Base-by-base conservation (phyloP, 2,888 invertebrate species). In the Callyntrura sp. region DNA sequence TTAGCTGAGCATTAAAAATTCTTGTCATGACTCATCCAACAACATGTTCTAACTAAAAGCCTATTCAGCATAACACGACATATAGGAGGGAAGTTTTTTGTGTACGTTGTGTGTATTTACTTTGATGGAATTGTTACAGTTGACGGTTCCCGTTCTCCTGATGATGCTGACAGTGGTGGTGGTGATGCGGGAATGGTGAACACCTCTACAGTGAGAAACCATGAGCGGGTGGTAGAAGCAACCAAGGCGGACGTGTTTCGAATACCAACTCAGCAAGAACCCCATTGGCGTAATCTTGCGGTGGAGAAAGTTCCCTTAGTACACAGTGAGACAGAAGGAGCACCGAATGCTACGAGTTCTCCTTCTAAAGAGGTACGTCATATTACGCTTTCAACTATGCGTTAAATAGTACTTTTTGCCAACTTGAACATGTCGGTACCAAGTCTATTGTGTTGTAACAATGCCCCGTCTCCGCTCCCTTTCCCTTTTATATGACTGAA, bases 211-310 rank as follows among this genome's bases (percentile, higher is more conserved):
- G 51, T 65, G 35, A 68, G 55, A 78, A 84, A 43, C 60, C 12
- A 28, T 25, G 76, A 86, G n/a, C 60, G 70, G 70, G 43, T 81
- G 70, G 43, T 81, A 20, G 90, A 85, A 43, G 85, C 57, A 73
- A 43, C 65, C 20, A 62, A 65, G 48, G 14, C 48, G 79, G 25
- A 85, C 90, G 90, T 90, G 81, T 68, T 48, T 9, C 17, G 85
- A 62, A 60, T 91, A 73, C 90, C 68, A 82, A 81, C 85, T 35
- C 85, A 90, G 79, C 73, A 85, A 48, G 76, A 90, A 60, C 23
- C 81, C 45, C 91, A 91, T 57, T 91, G 91, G 91, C 60, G 79
- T 65, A 73, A 90, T 88, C 79, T 92, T n/a, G 82, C 62, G 43
- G 86, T 51, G 35, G 88, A 85, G 62, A 90, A 90, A 79, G 88